Base-by-base conservation (phyloP, 2,888 invertebrate genomes). In the Agrotis clavis region DNA sequence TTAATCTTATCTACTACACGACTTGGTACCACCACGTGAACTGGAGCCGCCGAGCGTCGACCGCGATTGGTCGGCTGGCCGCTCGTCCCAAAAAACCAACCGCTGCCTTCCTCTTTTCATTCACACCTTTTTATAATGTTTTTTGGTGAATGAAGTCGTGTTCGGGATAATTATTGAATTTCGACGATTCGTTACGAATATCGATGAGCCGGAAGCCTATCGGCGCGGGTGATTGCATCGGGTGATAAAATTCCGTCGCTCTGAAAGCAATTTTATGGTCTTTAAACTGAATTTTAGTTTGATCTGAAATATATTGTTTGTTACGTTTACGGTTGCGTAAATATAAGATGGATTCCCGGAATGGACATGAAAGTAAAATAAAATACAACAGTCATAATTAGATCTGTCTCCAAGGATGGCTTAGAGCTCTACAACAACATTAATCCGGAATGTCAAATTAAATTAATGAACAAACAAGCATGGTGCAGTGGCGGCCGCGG, bases 161-260 rank as follows among this genome's bases (percentile, higher is more conserved):
- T 96, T 94, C 93, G 93, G 92, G 94, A 95, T 96, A 96, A 96
- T 96, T 95, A 96, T 96, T 95, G 93, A 96, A 95, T 95, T 95
- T 96, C 93, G 91, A 93, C 94, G 94, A 96, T 96, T 96, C 96
- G 96, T 93, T 94, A 95, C 96, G 96, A 96, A 95, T 94, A 96
- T 96, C 95, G 96, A 95, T 94, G 94, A 92, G 94, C 94, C 95
- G 96, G 96, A 96, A 95, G 95, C 95, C 92, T 82, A 91, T 93
- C 92, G 91, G 93, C 91, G 93, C 93, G 93, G 92, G 91, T 92
- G 94, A 94, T 94, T 94, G 94, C 93, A 87, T 92, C 91, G 91
- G 88, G 88, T 92, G 94, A 94, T 94, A 94, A 93, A 92, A 95
- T 95, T 95, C 92, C 93, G 88, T 90, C 91, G 91, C 84, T 91